These are phyloP conservation scores for Zosterops borbonicus DNA, from an alignment of 2,113 vertebrate genomes.

Conservation along the genomic window DNA sequence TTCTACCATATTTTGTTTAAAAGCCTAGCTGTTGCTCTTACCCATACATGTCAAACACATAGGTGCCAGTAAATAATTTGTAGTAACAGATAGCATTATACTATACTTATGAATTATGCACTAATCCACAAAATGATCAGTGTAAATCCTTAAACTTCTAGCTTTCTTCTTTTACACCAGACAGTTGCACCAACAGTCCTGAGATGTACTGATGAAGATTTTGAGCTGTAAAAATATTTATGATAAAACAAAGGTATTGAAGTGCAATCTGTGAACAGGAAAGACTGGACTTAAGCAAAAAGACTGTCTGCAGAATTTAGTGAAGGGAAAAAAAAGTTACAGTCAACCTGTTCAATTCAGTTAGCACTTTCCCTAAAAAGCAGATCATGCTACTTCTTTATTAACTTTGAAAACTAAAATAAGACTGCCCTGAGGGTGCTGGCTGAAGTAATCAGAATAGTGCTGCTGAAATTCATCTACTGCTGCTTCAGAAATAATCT, in stretches of 20 bases:
- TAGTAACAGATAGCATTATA: neutral
- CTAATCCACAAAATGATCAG: neutral
- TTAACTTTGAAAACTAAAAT: slow-evolving; percentile 4
- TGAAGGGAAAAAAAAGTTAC: neutral
- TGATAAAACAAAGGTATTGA: neutral
- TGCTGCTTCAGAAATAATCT: neutral
- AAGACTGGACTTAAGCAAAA: neutral
- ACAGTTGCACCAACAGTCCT: neutral
- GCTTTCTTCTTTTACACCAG: neutral
- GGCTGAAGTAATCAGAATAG: neutral
- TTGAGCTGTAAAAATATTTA: neutral
- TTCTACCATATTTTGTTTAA: neutral
- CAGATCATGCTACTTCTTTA: neutral
- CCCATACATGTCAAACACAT: neutral
- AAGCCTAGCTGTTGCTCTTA: neutral
- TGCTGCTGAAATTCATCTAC: neutral
- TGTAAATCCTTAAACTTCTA: neutral
- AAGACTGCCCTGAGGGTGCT: neutral
- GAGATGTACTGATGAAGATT: neutral
- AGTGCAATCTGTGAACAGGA: neutral
- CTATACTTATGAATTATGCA: neutral
- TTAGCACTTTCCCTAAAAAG: neutral
- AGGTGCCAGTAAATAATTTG: neutral
- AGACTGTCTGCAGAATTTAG: neutral
- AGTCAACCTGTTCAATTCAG: neutral